These are phyloP conservation scores for Drosophila mojavensis DNA, from an alignment of 1,140 invertebrate species.

Conservation along the genomic window DNA sequence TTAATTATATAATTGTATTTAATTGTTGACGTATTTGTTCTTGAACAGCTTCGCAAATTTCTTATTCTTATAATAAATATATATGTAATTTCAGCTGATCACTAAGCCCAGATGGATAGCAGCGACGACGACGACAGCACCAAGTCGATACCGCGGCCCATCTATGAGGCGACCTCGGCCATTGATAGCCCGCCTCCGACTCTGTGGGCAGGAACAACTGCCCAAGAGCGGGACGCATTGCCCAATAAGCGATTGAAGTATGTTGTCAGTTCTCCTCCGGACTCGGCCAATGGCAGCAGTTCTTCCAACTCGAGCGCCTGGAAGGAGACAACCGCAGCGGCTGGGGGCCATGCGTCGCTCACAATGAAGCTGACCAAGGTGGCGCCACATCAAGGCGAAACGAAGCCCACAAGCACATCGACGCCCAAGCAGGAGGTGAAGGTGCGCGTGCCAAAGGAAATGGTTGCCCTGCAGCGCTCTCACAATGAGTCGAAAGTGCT, in stretches of 20 bases:
- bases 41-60: too few species aligned
- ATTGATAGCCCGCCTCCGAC: slow-evolving; percentile 67
- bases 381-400: slow-evolving; percentile 6
- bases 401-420: slow-evolving; percentile 24
- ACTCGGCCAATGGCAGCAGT: slow-evolving; percentile 57
- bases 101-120: slow-evolving; percentile 50
- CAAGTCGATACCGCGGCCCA: slow-evolving; percentile 74
- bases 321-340: slow-evolving; percentile 30
- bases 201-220: slow-evolving; percentile 13
- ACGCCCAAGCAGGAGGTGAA: slow-evolving; percentile 49
- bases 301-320: slow-evolving; percentile 56
- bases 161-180: slow-evolving; percentile 69
- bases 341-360: slow-evolving; percentile 44
- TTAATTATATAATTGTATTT: too few species aligned
- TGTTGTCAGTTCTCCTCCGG: slow-evolving; percentile 63
- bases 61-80: too few species aligned
- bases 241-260: slow-evolving; percentile 63
- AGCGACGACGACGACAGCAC: slow-evolving; percentile 70
- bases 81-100: not conserved
- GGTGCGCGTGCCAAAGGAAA: slow-evolving; percentile 53
- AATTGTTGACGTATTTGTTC: too few species aligned
- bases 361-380: slow-evolving; percentile 74
- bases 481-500: slow-evolving; percentile 77
- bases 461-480: slow-evolving; percentile 67
- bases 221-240: slow-evolving; percentile 49